Evolutionary conservation across 2,113 vertebrate genomes (phyloP).

Genomic region (Scomber japonicus): DNA sequence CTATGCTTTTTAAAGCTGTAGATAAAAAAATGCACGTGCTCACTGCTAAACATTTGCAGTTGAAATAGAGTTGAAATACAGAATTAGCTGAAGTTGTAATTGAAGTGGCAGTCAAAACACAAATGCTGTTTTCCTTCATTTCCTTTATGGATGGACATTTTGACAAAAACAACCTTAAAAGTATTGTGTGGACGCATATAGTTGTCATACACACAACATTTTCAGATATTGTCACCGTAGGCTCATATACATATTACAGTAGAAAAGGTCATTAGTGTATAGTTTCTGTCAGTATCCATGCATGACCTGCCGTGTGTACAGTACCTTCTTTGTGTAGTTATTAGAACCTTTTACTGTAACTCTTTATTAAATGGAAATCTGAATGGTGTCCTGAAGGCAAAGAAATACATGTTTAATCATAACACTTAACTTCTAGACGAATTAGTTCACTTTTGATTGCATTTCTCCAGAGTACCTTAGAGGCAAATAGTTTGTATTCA

Average conservation of each 20-base stretch:
- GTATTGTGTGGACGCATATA: too few species aligned
- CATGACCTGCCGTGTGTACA: background rate
- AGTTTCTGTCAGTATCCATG: background rate
- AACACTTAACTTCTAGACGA: slow-evolving; percentile 67
- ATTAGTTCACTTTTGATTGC: slow-evolving; percentile 83
- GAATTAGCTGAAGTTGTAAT: too few species aligned
- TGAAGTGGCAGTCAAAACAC: too few species aligned
- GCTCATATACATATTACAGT: background rate
- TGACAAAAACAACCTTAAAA: slow-evolving; percentile 14
- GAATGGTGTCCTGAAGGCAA: slow-evolving; percentile 60
- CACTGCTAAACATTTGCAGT: too few species aligned
- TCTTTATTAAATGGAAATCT: slow-evolving; percentile 57
- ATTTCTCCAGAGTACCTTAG: slow-evolving; percentile 71
- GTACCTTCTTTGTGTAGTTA: slow-evolving; percentile 10
- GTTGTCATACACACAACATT: background rate
- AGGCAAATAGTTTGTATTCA: slow-evolving; percentile 77
- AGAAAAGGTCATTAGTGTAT: background rate
- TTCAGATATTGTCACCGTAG: background rate
- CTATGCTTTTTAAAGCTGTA: background rate
- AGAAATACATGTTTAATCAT: slow-evolving; percentile 73
- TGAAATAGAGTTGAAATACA: too few species aligned
- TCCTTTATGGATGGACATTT: background rate
- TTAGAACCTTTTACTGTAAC: slow-evolving; percentile 44
- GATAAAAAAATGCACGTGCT: too few species aligned
- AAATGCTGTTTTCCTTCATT: too few species aligned